phyloP scores from a whole-genome alignment of 1,140 invertebrate species.

The Neodiprion virginianus region DNA sequence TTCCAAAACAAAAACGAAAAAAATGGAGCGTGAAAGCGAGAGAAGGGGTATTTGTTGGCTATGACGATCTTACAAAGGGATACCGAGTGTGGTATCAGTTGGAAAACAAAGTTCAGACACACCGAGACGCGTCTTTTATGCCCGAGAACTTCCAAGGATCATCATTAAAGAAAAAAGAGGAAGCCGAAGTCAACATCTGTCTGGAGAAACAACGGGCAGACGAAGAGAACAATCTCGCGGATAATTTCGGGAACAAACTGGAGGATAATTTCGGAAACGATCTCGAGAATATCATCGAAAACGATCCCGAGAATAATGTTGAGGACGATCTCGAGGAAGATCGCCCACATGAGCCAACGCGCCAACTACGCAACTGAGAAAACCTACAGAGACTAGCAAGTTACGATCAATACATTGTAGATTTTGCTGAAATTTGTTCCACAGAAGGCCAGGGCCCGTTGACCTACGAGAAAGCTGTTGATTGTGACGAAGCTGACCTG shows the following conservation, averaged over 20 bases:
- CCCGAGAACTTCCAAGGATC: neutral
- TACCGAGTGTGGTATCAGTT: conserved; percentile 35
- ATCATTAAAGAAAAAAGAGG: neutral
- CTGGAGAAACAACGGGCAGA: neutral
- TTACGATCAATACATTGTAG: neutral
- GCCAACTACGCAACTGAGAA: too few species aligned
- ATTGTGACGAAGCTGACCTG: conserved; percentile 16
- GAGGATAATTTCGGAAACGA: neutral
- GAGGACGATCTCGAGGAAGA: too few species aligned
- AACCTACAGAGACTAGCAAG: neutral
- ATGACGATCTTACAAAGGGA: conserved; percentile 38
- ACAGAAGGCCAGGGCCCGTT: neutral
- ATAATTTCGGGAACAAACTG: too few species aligned
- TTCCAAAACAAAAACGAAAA: conserved; percentile 29
- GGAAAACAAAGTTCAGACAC: neutral
- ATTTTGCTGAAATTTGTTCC: neutral
- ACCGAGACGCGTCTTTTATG: neutral
- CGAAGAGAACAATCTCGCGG: neutral
- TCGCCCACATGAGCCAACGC: too few species aligned
- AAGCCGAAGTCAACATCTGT: neutral
- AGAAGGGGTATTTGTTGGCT: conserved; percentile 46
- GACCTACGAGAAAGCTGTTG: conserved; percentile 26
- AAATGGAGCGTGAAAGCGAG: conserved; percentile 42
- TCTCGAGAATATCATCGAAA: neutral
- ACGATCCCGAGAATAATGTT: too few species aligned